Evolutionary conservation across 2,797 vertebrate species (phyloP), one percentile per base, ranked within the genome.

Genomic region (Psittacula derbiana): DNA sequence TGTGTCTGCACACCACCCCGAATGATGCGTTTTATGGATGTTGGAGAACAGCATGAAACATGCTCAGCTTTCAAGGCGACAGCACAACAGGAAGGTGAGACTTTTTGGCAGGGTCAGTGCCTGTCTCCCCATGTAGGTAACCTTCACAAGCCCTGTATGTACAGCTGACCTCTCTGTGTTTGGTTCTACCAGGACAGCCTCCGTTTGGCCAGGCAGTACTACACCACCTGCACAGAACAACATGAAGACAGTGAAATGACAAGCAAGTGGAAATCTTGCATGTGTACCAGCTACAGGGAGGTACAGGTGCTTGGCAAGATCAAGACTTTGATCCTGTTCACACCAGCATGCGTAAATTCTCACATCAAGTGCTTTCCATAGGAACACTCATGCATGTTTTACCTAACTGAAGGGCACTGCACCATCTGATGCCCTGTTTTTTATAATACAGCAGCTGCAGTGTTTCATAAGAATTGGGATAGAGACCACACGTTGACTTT

Each of bases 231-330:
- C 0, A 1, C 47, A 17, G 84, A 14, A 0, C 81, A 28, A 18
- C 1, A 8, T 28, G 53, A 36, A 69, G 38, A 6, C 43, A 1
- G 3, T 0, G 30, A 12, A 11, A 8, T 10, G 61, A 55, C 4
- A 36, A n/a, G 23, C 3, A 6, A 46, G 57, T 1, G 12, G 18
- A 16, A 75, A 52, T 38, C 5, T n/a, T 28, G 79, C 18, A 1
- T 12, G 47, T 8, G 10, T 16, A 46, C 27, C 82, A 75, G 76
- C 70, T 28, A 30, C 28, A 49, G 52, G 38, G 55, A 3, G 44
- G 89, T 71, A 85, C 94, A 93, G 95, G 85, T 90, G 88, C 83
- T 93, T 94, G 94, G 92, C 88, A 90, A 75, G 76, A 85, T 44
- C 41, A 6, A 72, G 75, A 50, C 82, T 90, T 69, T 73, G 86